These are phyloP conservation scores for Antrozous pallidus DNA, from an alignment of 2,797 vertebrate genomes.

Conservation along the genomic window DNA sequence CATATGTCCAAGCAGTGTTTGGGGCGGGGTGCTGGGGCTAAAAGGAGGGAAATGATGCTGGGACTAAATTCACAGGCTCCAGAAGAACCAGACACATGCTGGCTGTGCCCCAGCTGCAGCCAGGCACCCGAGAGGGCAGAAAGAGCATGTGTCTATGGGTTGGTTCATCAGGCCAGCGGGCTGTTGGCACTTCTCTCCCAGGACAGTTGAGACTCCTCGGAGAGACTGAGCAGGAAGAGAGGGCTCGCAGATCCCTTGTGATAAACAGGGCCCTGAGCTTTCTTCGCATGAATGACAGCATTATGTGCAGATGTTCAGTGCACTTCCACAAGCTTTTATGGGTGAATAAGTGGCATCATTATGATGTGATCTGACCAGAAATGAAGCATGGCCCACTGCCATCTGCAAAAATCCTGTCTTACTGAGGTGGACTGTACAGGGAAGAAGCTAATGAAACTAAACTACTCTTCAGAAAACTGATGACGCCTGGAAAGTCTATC, in stretches of 20 bases:
- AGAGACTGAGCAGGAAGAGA: slow-evolving; percentile 48
- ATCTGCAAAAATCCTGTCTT: slow-evolving; percentile 67
- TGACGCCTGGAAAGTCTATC: slow-evolving; percentile 47
- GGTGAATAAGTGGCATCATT: slow-evolving; percentile 77
- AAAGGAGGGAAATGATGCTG: background rate
- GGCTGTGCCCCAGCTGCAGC: background rate
- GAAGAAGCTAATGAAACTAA: slow-evolving; percentile 50
- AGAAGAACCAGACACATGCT: slow-evolving; percentile 9
- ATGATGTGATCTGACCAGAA: slow-evolving; percentile 79
- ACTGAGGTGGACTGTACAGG: slow-evolving; percentile 50
- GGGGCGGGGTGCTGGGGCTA: background rate
- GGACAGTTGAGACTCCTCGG: slow-evolving; percentile 57
- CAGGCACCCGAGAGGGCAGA: background rate
- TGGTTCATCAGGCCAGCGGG: slow-evolving; percentile 20
- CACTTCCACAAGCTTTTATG: slow-evolving; percentile 78
- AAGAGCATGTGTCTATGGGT: background rate
- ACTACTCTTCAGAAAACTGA: slow-evolving; percentile 63
- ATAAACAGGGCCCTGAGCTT: slow-evolving; percentile 67
- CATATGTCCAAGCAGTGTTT: background rate
- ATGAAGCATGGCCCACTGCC: slow-evolving; percentile 73
- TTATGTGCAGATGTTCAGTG: slow-evolving; percentile 82
- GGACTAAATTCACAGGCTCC: too few relatives aligned
- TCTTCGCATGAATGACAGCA: slow-evolving; percentile 81
- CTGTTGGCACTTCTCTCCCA: slow-evolving; percentile 34
- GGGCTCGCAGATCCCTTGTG: slow-evolving; percentile 63